These are phyloP conservation scores for Aphodius sticticus DNA, from an alignment of 2,888 invertebrate species.

Conservation along the genomic window DNA sequence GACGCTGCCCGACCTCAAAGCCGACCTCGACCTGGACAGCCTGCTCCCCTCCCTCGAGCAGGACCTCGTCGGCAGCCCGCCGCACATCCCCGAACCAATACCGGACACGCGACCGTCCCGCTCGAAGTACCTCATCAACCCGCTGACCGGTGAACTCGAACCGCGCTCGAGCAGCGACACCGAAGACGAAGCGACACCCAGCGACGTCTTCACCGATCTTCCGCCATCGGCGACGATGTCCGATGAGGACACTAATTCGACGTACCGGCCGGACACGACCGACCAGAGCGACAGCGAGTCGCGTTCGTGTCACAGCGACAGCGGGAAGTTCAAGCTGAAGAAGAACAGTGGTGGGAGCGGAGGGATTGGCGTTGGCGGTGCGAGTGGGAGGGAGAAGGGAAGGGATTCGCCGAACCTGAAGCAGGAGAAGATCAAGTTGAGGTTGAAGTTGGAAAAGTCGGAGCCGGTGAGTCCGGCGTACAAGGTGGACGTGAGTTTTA, in stretches of 20 bases:
- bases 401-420: conserved; percentile 56
- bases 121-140: conserved; percentile 88
- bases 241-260: conserved; percentile 68
- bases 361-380: conserved; percentile 32
- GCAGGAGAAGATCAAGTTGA: conserved; percentile 81
- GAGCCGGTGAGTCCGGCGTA: conserved; percentile 82
- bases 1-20: conserved; percentile 57
- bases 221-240: conserved; percentile 59
- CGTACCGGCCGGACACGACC: conserved; percentile 60
- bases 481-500: conserved; percentile 81
- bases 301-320: conserved; percentile 53
- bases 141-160: conserved; percentile 86
- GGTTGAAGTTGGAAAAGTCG: conserved; percentile 83
- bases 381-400: conserved; percentile 45
- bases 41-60: conserved; percentile 65
- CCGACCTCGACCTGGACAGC: conserved; percentile 68
- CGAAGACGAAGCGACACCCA: conserved; percentile 59
- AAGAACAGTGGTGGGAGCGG: conserved; percentile 49
- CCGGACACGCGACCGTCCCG: conserved; percentile 62
- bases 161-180: conserved; percentile 75
- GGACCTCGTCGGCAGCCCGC: conserved; percentile 64
- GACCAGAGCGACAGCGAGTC: conserved; percentile 59
- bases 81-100: conserved; percentile 63
- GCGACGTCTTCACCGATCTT: conserved; percentile 58
- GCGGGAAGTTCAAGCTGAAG: conserved; percentile 50